Conservation (phyloP, 1,140 invertebrate species). For the Solenopsis fugax region DNA sequence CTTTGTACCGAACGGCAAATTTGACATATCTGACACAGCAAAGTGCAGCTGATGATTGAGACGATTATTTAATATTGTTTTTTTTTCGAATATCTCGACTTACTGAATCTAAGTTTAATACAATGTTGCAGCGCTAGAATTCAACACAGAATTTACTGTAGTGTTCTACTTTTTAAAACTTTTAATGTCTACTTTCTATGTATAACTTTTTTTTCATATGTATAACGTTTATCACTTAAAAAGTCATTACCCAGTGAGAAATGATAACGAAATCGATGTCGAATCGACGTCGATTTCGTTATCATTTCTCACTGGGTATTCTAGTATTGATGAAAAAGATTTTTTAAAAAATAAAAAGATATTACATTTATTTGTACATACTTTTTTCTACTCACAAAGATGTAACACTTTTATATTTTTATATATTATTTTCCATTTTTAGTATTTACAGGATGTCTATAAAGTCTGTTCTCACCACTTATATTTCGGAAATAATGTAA, state of each 20-base stretch:
- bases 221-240: neutral
- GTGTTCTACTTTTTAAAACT: neutral
- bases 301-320: too few species aligned
- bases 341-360: neutral
- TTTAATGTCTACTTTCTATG: neutral
- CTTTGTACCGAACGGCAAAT: conserved; percentile 18
- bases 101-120: neutral
- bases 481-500: too few species aligned
- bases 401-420: conserved; percentile 10
- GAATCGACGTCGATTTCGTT: too few species aligned
- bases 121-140: neutral
- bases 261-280: too few species aligned
- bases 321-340: too few species aligned
- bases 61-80: neutral
- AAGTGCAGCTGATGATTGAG: neutral
- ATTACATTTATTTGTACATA: neutral
- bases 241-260: neutral
- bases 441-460: too few species aligned
- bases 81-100: neutral
- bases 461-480: too few species aligned
- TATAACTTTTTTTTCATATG: neutral
- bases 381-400: neutral
- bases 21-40: conserved; percentile 15
- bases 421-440: too few species aligned
- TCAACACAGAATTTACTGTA: neutral